These are phyloP conservation scores for Tarsius wallacei DNA, from an alignment of 2,797 vertebrate genomes.

Conservation along the genomic window DNA sequence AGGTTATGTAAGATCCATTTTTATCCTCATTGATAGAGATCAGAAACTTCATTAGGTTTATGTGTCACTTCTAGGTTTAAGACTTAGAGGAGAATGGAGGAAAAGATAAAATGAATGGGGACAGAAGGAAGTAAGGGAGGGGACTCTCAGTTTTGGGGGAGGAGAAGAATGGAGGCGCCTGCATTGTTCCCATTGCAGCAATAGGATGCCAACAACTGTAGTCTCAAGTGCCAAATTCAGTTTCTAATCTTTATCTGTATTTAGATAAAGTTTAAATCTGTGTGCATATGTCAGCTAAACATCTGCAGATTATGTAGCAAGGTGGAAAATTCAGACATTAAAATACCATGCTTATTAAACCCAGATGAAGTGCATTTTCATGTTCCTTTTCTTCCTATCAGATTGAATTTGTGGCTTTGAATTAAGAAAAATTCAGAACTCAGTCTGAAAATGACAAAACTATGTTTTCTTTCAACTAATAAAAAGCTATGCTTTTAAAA, in stretches of 20 bases:
- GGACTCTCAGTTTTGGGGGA: neutral
- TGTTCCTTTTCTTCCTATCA: slow-evolving; percentile 58
- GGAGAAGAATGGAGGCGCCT: neutral
- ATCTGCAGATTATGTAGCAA: slow-evolving; percentile 43
- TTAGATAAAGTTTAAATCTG: slow-evolving; percentile 56
- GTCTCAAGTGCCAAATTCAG: slow-evolving; percentile 25
- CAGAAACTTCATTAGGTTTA: slow-evolving; percentile 66
- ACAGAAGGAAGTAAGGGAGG: neutral
- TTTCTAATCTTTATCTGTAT: slow-evolving; percentile 58
- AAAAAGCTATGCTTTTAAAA: slow-evolving; percentile 4
- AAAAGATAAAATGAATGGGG: slow-evolving; percentile 34
- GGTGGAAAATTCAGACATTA: slow-evolving; percentile 20
- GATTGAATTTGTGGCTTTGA: slow-evolving; percentile 28
- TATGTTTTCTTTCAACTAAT: slow-evolving; percentile 70
- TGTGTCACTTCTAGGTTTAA: slow-evolving; percentile 67
- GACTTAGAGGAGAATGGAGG: slow-evolving; percentile 44
- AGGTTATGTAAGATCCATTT: slow-evolving; percentile 65
- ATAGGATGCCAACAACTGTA: neutral
- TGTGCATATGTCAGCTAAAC: slow-evolving; percentile 31
- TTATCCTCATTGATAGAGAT: slow-evolving; percentile 73
- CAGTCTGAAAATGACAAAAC: slow-evolving; percentile 59
- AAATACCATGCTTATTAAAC: slow-evolving; percentile 3
- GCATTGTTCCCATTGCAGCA: slow-evolving; percentile 2
- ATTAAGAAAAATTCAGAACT: slow-evolving; percentile 62
- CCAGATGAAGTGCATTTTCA: slow-evolving; percentile 54